Evolutionary conservation across 2,888 invertebrate genomes (phyloP).

Genomic region (Ellobium chinense): DNA sequence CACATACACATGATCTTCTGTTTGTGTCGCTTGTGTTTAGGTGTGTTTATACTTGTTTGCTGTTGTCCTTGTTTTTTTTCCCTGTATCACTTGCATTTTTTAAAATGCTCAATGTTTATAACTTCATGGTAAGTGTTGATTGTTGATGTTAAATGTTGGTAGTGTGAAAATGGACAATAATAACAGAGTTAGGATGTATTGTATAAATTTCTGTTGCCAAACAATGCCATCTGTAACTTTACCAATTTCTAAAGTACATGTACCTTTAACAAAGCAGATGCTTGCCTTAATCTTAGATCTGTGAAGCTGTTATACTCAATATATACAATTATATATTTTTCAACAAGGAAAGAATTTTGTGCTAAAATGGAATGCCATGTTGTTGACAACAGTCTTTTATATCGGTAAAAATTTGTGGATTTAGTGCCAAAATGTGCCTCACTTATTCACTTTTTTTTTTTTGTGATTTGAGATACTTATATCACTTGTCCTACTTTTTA

Average conservation of each 20-base stretch:
- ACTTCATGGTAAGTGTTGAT: no score
- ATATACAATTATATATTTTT: no score
- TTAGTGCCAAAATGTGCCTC: slow-evolving; percentile 34
- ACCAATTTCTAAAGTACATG: not conserved
- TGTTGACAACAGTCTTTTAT: not conserved
- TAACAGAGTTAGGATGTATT: no score
- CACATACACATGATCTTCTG: no score
- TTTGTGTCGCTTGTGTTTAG: not conserved
- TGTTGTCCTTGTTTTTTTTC: no score
- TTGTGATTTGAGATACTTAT: slow-evolving; percentile 20
- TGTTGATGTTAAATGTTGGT: no score
- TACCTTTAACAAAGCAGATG: slow-evolving; percentile 2
- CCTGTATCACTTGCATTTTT: no score
- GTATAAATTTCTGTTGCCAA: not conserved
- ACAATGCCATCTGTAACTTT: not conserved
- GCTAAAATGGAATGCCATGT: not conserved
- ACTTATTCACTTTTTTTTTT: not conserved
- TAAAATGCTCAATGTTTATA: no score
- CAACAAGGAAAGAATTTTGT: not conserved
- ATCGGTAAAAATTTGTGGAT: not conserved
- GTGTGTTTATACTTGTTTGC: not conserved
- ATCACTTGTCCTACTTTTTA: no score
- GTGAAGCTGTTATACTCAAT: not conserved
- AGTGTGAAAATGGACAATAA: no score
- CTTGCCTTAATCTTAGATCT: slow-evolving; percentile 15